These are phyloP conservation scores for Conger conger DNA, from an alignment of 2,113 vertebrate genomes.

Conservation along the genomic window DNA sequence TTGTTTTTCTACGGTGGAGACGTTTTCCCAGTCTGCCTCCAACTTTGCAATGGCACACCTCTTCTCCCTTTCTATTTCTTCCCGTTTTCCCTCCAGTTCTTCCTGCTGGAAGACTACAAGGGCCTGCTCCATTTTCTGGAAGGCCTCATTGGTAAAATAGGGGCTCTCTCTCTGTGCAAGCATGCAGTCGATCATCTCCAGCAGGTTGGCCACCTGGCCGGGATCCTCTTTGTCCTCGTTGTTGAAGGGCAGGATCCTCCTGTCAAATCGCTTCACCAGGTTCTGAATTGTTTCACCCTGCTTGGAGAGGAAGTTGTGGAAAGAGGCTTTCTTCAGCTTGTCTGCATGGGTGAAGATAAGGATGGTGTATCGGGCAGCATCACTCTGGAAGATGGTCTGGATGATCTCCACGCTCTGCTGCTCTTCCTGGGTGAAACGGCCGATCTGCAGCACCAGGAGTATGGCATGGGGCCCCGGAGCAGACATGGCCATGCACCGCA, in stretches of 20 bases:
- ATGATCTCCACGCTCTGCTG: conserved; percentile 24
- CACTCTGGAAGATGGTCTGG: conserved; percentile 8
- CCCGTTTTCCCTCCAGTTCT: not conserved
- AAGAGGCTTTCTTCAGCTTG: conserved; percentile 12
- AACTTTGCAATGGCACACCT: not conserved
- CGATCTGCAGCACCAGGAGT: conserved; percentile 34
- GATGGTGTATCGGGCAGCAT: conserved; percentile 27
- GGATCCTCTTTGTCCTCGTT: conserved; percentile 27
- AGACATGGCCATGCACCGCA: conserved; percentile 27
- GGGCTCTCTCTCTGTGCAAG: not conserved
- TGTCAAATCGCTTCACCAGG: conserved; percentile 24
- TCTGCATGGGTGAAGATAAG: conserved; percentile 41
- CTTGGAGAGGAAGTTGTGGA: conserved; percentile 30
- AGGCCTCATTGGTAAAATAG: conserved; percentile 11
- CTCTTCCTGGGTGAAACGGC: conserved; percentile 33
- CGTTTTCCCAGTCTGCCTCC: not conserved
- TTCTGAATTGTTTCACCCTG: conserved; percentile 13
- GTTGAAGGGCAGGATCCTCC: conserved; percentile 31
- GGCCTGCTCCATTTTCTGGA: not conserved
- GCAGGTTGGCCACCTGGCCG: conserved; percentile 32
- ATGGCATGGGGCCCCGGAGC: conserved; percentile 41
- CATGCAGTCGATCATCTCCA: conserved; percentile 24
- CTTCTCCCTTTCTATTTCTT: not conserved
- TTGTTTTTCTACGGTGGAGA: not conserved
- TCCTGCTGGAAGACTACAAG: not conserved